Percentiles rank a stretch among this genome's conserved stretches.
phyloP scores from a whole-genome alignment of 1,140 invertebrate genomes.

The Nixonia krombeini region DNA sequence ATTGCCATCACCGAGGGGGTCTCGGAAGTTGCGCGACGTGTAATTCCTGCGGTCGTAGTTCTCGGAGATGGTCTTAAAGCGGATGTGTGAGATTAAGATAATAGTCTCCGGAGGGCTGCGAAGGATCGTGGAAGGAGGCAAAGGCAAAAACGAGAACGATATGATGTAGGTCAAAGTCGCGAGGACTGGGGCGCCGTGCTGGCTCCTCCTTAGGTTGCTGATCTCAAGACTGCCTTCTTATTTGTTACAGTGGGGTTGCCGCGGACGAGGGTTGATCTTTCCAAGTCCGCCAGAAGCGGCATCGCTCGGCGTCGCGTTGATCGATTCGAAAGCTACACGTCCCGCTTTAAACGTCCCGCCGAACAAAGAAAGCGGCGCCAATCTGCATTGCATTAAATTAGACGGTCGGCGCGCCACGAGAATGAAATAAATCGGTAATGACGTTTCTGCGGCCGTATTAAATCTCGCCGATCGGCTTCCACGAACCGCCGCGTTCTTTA shows the following conservation, averaged over 20 bases:
- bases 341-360: no score
- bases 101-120: constrained; percentile 27
- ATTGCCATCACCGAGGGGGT: not conserved
- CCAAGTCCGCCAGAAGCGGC: no score
- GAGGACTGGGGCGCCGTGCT: constrained; percentile 27
- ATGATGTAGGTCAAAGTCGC: constrained; percentile 47
- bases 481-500: constrained; percentile 2
- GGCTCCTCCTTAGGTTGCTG: constrained; percentile 23
- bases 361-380: no score
- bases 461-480: constrained; percentile 1
- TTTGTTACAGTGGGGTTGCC: constrained; percentile 4
- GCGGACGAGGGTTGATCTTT: not conserved
- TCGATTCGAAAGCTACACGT: no score
- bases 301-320: no score
- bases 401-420: no score
- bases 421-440: constrained; percentile 2
- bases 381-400: no score
- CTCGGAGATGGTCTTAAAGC: constrained; percentile 31
- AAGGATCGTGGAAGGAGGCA: constrained; percentile 9
- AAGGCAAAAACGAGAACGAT: constrained; percentile 32
- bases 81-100: constrained; percentile 41
- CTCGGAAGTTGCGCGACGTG: constrained; percentile 1
- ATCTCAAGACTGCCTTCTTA: constrained; percentile 13
- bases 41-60: constrained; percentile 3
- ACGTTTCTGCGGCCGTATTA: constrained; percentile 1